phyloP scores from a whole-genome alignment of 2,113 vertebrate species.

The Muscicapa adusta region DNA sequence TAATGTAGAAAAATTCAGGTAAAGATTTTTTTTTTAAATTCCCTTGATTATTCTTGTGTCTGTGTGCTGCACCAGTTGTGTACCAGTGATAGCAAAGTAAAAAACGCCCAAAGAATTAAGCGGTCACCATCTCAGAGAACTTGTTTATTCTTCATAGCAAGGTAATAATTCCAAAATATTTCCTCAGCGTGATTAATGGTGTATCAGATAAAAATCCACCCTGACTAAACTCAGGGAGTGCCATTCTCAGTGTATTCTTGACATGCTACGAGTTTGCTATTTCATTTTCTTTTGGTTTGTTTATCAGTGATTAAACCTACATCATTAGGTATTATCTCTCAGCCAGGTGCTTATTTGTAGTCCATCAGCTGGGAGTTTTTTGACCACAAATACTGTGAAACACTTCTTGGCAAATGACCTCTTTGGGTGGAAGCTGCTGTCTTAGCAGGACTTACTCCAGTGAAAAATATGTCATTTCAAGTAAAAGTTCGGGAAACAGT shows the following conservation, averaged over 20 bases:
- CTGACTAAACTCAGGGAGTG: not conserved
- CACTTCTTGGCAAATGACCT: not conserved
- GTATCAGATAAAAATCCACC: not conserved
- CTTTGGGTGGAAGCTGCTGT: not conserved
- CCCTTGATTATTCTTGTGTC: not conserved
- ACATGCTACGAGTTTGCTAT: not conserved
- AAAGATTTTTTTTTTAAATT: not conserved
- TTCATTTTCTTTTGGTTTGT: not conserved
- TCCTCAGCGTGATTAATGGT: not conserved
- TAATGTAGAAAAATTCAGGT: not conserved
- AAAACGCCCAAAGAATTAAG: not conserved
- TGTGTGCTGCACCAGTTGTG: not conserved
- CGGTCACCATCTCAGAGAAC: not conserved
- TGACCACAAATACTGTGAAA: not conserved
- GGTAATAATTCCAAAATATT: not conserved
- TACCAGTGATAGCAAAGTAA: fast-evolving
- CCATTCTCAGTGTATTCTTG: not conserved
- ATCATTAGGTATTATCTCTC: not conserved
- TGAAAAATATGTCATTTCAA: not conserved
- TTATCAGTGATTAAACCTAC: not conserved
- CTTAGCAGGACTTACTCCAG: not conserved
- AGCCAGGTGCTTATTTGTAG: not conserved
- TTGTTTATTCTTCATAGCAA: not conserved
- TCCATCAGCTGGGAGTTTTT: not conserved
- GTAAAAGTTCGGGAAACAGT: not conserved